Evolutionary conservation across 2,888 invertebrate genomes (phyloP), one percentile per base, ranked within the genome.

Genomic region (Anagyrus pseudococci): DNA sequence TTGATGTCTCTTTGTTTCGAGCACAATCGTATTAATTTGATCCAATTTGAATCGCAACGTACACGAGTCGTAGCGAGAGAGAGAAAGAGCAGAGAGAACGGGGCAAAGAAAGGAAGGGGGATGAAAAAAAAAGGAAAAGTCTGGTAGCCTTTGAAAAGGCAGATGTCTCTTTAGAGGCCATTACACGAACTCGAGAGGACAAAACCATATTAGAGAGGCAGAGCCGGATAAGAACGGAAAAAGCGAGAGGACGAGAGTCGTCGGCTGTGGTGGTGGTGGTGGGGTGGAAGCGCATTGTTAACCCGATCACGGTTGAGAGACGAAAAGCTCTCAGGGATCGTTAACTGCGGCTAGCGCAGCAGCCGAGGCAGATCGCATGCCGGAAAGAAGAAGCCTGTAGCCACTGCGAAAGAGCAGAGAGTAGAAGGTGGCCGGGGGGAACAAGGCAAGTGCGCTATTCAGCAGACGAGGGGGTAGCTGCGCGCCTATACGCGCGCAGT

Each of bases 271-370:
- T n/a, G n/a, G n/a, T n/a, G n/a, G n/a, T 8, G 33, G 33, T 29
- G 1, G 15, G 22, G 22, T 17, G 23, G 19, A 37, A 52, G 48
- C 48, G 55, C 44, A 43, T 48, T 59, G 57, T 58, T 67, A 67
- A 67, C 56, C 46, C 53, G 59, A 67, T 65, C 58, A 65, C 59
- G 56, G 67, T 55, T 50, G 53, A 47, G 52, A 62, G 65, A 62
- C 59, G 67, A 57, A 60, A 65, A 67, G 65, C 59, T 65, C 57
- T 48, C 52, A 37, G 59, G 59, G 62, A 57, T 66, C 67, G 65
- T 67, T 67, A 67, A 65, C 62, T 58, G 49, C 19, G 57, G 53
- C 10, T 20, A 41, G n/a, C 29, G 23, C 19, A 29, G 4, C 25
- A 22, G 10, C 29, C 6, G 22, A 40, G 20, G 2, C 4, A 4